Conservation (phyloP, 2,888 invertebrate genomes). For the Ptilodon capucinus region DNA sequence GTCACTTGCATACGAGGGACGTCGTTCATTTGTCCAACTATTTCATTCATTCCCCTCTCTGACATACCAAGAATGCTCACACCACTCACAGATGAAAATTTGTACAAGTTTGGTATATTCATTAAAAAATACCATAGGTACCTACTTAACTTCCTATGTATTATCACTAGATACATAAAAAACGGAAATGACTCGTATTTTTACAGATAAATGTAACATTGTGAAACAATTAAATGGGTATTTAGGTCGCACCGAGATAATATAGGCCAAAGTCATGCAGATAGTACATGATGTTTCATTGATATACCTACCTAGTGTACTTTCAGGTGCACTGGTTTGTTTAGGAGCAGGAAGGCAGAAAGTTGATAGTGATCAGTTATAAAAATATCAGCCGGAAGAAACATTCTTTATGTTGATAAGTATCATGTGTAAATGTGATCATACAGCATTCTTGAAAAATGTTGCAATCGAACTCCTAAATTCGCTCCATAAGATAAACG, state of each 20-base stretch:
- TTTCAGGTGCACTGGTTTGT: slow-evolving; percentile 12
- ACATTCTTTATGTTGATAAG: slow-evolving; percentile 65
- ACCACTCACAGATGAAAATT: neutral
- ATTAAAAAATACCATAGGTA: too few relatives aligned
- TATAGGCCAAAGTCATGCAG: slow-evolving; percentile 45
- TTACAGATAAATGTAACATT: slow-evolving; percentile 1
- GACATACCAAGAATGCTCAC: neutral
- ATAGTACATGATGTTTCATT: slow-evolving; percentile 15
- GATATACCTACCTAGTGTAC: slow-evolving; percentile 6
- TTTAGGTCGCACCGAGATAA: slow-evolving; percentile 18
- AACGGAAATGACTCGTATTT: neutral
- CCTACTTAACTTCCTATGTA: too few relatives aligned
- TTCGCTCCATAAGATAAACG: too few relatives aligned
- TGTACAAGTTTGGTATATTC: neutral
- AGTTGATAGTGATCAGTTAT: slow-evolving; percentile 11
- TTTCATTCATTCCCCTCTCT: slow-evolving; percentile 29
- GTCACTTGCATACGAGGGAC: slow-evolving; percentile 64
- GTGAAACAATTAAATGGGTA: slow-evolving; percentile 6
- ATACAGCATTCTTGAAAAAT: too few relatives aligned
- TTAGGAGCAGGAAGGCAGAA: slow-evolving; percentile 18
- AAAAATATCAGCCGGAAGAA: slow-evolving; percentile 48
- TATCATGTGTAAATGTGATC: slow-evolving; percentile 65
- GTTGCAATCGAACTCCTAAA: too few relatives aligned
- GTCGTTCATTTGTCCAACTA: slow-evolving; percentile 46
- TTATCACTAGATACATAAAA: too few relatives aligned